A percentile compares a stretch with the other conserved stretches of the same genome.
These are phyloP conservation scores for Anniella stebbinsi DNA, from an alignment of 2,797 vertebrate species.

Conservation along the genomic window DNA sequence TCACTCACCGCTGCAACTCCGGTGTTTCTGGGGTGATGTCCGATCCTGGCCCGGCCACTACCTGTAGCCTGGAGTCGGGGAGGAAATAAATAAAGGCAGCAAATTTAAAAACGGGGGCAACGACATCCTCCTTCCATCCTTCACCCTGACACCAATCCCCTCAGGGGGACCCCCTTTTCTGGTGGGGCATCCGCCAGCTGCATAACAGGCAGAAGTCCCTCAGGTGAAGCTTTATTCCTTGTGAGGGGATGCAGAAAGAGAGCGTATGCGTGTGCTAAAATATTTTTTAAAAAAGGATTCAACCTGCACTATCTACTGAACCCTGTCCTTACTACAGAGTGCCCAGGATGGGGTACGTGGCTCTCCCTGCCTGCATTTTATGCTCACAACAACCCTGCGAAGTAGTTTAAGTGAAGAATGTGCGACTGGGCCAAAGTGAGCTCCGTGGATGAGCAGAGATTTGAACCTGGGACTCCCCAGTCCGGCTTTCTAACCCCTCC, in stretches of 20 bases:
- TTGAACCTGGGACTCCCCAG: background rate
- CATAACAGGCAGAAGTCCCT: background rate
- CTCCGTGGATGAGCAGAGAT: too few species aligned
- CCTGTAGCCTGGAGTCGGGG: conserved; percentile 48
- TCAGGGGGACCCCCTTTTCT: background rate
- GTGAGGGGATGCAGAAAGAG: background rate
- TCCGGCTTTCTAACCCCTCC: background rate
- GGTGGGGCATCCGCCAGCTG: background rate
- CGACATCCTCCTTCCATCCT: fast-evolving
- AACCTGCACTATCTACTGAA: too few species aligned
- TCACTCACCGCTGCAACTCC: conserved; percentile 28
- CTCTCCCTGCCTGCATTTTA: background rate
- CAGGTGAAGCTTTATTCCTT: background rate
- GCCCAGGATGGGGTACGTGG: too few species aligned
- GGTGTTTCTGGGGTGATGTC: background rate
- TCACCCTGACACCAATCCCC: background rate
- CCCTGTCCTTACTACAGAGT: too few species aligned
- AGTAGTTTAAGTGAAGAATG: background rate
- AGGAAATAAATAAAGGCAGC: background rate
- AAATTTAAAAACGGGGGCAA: background rate
- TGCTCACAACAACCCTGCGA: background rate
- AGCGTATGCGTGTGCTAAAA: too few species aligned
- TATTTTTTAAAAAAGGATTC: too few species aligned
- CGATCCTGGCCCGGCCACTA: background rate
- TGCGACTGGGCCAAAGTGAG: background rate